Base-by-base conservation (phyloP, 2,888 invertebrate species). In the Xylota segnis region DNA sequence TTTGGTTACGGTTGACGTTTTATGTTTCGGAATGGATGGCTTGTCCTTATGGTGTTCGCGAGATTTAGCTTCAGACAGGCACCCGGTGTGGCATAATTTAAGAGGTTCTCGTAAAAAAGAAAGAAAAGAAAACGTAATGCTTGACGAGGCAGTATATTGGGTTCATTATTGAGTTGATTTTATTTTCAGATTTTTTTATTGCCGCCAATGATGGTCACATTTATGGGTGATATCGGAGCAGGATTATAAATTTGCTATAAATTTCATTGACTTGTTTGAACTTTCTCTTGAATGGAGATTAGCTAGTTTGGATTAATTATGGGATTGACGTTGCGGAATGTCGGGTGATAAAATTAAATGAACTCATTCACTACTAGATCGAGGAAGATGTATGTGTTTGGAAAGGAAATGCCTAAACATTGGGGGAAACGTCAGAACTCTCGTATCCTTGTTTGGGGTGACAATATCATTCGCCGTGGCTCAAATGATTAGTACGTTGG, bases 71-170 rank as follows among this genome's bases (percentile, higher is more conserved):
- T 16, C 12, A 16, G 43, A 32, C 56, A 29, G 16, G 27, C 56
- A 54, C 5, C 14, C 43, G 10, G 70, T 56, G 70, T 56, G 68
- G 23, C 9, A 70, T 32, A 58, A 45, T 58, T 70, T 32, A 45
- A 23, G 32, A 47, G 47, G 14, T 12, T 29, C 32, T 34, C 52
- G 14, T 43, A 23, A 66, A 43, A 23, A 66, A 43, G n/a, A 18
- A 27, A 18, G 5, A 6, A 66, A 43, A 27, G 12, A 27, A 18
- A 5, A 6, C 37, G 3, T 37, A 58, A 18, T 37, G 37, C 18
- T 12, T 18, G 37, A 43, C 5, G 14, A 14, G 43, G 5, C 14
- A 14, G 43, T 43, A 43, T 43, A 43, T 14, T 54, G 29, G 54
- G 14, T 32, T 54, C 14, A 32, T 54, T 29, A 54, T 32, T 29